Percentiles rank a stretch among this genome's conserved stretches.
phyloP scores from a whole-genome alignment of 2,797 vertebrate species.

The Thunnus albacares region DNA sequence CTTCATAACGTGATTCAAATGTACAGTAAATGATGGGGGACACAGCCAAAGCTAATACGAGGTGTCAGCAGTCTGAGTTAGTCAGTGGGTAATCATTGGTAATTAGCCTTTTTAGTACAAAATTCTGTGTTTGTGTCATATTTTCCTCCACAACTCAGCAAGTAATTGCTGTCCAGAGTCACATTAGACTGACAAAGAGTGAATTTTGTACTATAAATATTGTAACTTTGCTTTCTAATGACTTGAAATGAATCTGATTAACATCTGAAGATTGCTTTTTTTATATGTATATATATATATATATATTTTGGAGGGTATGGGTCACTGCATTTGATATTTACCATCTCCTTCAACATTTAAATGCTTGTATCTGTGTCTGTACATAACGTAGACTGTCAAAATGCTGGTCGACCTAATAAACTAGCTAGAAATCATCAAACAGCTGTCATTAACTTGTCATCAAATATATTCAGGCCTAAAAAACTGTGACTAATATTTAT shows the following conservation, averaged over 20 bases:
- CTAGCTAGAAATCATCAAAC: slow-evolving; percentile 32
- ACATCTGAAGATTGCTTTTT: too few species aligned
- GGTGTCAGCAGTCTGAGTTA: neutral
- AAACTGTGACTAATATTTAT: slow-evolving; percentile 60
- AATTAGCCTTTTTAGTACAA: neutral
- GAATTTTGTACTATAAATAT: neutral
- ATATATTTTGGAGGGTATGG: too few species aligned
- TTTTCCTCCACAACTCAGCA: neutral
- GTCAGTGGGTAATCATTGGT: neutral
- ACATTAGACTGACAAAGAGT: neutral
- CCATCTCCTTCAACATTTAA: neutral
- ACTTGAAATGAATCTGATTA: neutral
- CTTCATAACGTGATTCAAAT: neutral
- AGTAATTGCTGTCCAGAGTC: neutral
- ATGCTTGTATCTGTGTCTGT: neutral
- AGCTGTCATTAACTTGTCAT: slow-evolving; percentile 33
- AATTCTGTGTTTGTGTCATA: neutral
- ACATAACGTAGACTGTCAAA: neutral
- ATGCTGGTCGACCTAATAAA: slow-evolving; percentile 14
- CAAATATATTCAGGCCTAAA: slow-evolving; percentile 41
- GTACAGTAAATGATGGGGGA: neutral
- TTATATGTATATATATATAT: too few species aligned
- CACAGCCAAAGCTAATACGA: neutral
- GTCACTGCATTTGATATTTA: neutral
- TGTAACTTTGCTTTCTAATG: neutral